A percentile compares a stretch with the other conserved stretches of the same genome.
These are phyloP conservation scores for Tenrec ecaudatus DNA, from an alignment of 2,113 vertebrate genomes.

Conservation along the genomic window DNA sequence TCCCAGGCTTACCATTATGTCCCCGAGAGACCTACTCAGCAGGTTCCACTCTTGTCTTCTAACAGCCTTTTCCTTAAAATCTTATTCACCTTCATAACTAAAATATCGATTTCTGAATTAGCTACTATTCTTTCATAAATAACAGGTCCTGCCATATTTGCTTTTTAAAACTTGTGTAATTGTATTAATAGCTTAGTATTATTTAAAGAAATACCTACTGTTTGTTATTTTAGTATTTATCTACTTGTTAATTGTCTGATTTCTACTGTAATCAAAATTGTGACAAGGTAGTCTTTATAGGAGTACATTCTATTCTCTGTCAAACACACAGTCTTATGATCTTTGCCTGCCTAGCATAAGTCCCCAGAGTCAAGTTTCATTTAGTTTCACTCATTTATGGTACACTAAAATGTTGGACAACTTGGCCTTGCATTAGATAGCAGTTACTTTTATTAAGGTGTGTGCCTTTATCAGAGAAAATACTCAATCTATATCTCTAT, in stretches of 20 bases:
- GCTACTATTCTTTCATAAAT: neutral
- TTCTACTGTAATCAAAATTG: neutral
- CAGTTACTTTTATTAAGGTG: neutral
- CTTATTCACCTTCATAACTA: neutral
- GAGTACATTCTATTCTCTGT: neutral
- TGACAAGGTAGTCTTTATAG: neutral
- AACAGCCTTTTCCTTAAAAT: neutral
- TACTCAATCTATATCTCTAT: neutral
- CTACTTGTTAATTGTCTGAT: neutral
- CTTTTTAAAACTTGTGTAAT: neutral
- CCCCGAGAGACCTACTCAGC: too few relatives aligned
- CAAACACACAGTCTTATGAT: neutral
- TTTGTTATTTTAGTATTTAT: slow-evolving; percentile 8
- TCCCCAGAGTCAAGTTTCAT: neutral
- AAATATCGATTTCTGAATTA: neutral
- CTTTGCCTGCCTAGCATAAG: neutral
- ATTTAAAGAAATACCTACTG: neutral
- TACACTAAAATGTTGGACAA: neutral
- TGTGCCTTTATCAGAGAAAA: neutral
- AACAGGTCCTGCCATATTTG: neutral
- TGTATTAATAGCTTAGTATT: slow-evolving; percentile 8
- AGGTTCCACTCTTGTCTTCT: neutral
- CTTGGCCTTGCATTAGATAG: neutral
- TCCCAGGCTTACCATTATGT: too few relatives aligned
- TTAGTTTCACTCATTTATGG: neutral